Evolutionary conservation across 2,113 vertebrate genomes (phyloP).

Genomic region (Smithornis capensis): DNA sequence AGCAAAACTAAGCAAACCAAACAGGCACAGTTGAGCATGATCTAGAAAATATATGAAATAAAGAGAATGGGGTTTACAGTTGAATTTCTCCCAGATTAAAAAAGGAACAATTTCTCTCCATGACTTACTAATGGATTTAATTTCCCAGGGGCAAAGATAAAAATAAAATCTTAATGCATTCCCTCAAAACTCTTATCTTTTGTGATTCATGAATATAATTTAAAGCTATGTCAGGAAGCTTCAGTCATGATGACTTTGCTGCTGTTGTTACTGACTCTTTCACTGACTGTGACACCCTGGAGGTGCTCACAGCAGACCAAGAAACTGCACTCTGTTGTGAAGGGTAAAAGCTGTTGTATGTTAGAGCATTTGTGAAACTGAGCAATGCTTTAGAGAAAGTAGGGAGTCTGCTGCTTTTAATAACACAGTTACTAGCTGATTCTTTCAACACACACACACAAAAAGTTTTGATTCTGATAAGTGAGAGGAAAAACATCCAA

Average conservation of each 20-base stretch:
- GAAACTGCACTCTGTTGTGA: not conserved
- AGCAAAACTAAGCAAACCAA: not conserved
- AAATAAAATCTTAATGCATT: conserved; percentile 47
- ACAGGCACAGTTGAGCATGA: not conserved
- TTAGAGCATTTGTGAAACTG: not conserved
- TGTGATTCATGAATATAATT: conserved; percentile 45
- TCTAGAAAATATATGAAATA: not conserved
- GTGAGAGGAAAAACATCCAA: not conserved
- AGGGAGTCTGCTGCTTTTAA: not conserved
- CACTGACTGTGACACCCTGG: not conserved
- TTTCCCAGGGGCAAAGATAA: conserved; percentile 55
- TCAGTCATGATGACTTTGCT: not conserved
- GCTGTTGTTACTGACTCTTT: not conserved
- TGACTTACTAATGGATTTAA: conserved; percentile 37
- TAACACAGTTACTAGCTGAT: not conserved
- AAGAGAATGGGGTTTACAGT: not conserved
- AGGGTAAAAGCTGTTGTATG: not conserved
- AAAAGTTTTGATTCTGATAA: not conserved
- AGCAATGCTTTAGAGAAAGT: not conserved
- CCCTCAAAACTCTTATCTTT: conserved; percentile 28
- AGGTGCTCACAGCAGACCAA: not conserved
- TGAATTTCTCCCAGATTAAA: conserved; percentile 14
- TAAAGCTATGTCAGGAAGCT: conserved; percentile 3
- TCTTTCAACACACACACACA: not conserved
- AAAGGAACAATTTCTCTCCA: not conserved